A percentile compares a stretch with the other conserved stretches of the same genome.
phyloP scores from a whole-genome alignment of 2,888 invertebrate genomes.

The Rhamphomyia laevipes region DNA sequence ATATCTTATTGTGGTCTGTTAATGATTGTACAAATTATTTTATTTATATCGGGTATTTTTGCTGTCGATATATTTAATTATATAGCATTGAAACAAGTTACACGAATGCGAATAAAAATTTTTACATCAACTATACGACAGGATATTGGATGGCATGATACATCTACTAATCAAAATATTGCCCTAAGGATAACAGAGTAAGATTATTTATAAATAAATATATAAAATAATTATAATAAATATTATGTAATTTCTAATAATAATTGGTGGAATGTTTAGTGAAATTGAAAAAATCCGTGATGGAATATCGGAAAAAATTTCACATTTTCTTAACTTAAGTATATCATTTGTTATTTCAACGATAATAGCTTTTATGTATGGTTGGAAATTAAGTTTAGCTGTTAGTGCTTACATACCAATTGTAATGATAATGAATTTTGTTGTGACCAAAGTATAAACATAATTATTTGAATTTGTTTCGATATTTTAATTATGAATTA shows the following conservation, averaged over 20 bases:
- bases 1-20: constrained; percentile 50
- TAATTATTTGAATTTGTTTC: constrained; percentile 25
- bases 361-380: constrained; percentile 56
- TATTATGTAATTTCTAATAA: no score
- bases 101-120: constrained; percentile 47
- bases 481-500: not conserved
- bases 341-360: constrained; percentile 32
- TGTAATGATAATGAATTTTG: constrained; percentile 54
- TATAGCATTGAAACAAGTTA: constrained; percentile 46
- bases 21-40: constrained; percentile 42
- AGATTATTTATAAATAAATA: constrained; percentile 37
- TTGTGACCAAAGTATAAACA: constrained; percentile 69
- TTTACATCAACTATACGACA: constrained; percentile 52
- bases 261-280: no score
- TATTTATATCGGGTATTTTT: constrained; percentile 48
- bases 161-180: constrained; percentile 55
- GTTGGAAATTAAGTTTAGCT: constrained; percentile 74
- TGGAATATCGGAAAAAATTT: constrained; percentile 72
- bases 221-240: not conserved
- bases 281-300: constrained; percentile 67
- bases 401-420: constrained; percentile 65
- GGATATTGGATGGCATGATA: constrained; percentile 62
- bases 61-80: constrained; percentile 54
- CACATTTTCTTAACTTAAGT: constrained; percentile 55
- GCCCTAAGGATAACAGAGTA: constrained; percentile 62